Conservation (phyloP, 2,113 vertebrate species). For the Serinus canaria region DNA sequence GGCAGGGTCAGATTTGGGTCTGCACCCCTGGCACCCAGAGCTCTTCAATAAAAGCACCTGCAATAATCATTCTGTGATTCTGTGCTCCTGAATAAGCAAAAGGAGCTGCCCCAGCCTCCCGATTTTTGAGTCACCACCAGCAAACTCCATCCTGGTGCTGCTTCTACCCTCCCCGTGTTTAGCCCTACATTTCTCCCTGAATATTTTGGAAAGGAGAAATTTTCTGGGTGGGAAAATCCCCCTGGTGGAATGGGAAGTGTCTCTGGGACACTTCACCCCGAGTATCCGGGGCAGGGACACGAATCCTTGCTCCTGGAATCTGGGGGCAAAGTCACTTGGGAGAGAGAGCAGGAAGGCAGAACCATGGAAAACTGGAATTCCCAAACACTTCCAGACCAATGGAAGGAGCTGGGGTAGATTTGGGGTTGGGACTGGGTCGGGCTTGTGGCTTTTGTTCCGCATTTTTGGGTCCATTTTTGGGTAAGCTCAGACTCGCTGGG, state of each 20-base stretch:
- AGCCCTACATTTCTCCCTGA: neutral
- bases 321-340: neutral
- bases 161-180: neutral
- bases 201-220: neutral
- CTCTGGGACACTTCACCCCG: neutral
- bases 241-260: rapidly evolving
- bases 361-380: neutral
- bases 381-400: neutral
- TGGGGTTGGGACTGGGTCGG: neutral
- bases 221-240: neutral
- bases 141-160: neutral
- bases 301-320: neutral
- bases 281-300: neutral
- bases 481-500: neutral
- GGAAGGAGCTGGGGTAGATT: neutral
- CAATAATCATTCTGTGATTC: no score
- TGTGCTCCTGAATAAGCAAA: neutral
- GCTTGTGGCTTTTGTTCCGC: neutral
- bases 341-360: neutral
- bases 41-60: no score
- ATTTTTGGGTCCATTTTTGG: neutral
- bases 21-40: neutral
- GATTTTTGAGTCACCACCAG: neutral
- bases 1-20: no score
- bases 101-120: neutral